Percentiles rank a stretch among this genome's conserved stretches.
These are phyloP conservation scores for Porites lobata DNA, from an alignment of 92 coral and sea anemone genomes.

Conservation along the genomic window DNA sequence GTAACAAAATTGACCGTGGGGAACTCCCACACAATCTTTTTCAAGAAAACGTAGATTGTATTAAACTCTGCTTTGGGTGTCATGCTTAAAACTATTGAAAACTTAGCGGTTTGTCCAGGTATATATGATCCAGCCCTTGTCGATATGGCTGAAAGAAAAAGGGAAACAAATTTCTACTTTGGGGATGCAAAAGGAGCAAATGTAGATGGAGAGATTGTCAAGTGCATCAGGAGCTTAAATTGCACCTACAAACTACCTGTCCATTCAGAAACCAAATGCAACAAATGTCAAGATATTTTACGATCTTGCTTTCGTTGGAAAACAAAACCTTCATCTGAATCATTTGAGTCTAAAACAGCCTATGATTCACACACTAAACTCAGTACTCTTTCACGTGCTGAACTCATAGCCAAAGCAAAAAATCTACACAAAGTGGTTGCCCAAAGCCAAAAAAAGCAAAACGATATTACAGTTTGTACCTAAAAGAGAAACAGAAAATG, in stretches of 20 bases:
- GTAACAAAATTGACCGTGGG: constrained; percentile 34
- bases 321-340: neutral
- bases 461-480: constrained; percentile 12
- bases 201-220: constrained; percentile 13
- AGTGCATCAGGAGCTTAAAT: constrained; percentile 28
- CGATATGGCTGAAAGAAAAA: constrained; percentile 44
- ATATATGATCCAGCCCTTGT: constrained; percentile 23
- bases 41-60: neutral
- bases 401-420: constrained; percentile 46
- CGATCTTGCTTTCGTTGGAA: constrained; percentile 11
- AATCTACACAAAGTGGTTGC: constrained; percentile 20
- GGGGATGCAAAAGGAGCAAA: constrained; percentile 27
- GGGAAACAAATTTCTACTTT: neutral
- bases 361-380: constrained; percentile 31
- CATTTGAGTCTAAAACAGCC: constrained; percentile 23
- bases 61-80: constrained; percentile 5
- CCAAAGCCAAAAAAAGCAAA: constrained; percentile 10
- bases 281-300: constrained; percentile 26
- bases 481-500: constrained; percentile 31
- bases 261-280: constrained; percentile 3
- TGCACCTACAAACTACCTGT: constrained; percentile 21
- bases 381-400: constrained; percentile 28
- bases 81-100: constrained; percentile 4
- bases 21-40: constrained; percentile 31
- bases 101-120: constrained; percentile 46